phyloP scores from a whole-genome alignment of 1,140 invertebrate genomes.

The Sinonovacula constricta region DNA sequence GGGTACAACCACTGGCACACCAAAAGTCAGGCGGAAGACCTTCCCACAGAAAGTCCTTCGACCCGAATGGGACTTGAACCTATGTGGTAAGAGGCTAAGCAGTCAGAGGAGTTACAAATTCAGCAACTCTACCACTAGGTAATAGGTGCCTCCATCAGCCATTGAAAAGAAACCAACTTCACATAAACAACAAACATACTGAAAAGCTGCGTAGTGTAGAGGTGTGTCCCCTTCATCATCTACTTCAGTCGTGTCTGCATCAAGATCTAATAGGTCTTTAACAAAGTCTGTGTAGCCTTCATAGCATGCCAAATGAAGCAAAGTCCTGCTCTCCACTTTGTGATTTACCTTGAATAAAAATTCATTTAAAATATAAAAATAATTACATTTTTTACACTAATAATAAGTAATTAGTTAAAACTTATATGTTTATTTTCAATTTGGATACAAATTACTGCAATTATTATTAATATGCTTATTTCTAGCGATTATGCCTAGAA shows the following conservation, averaged over 20 bases:
- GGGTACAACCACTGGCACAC: too few relatives aligned
- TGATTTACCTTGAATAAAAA: constrained; percentile 42
- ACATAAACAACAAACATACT: too few relatives aligned
- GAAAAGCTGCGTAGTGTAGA: constrained; percentile 56
- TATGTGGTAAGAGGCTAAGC: too few relatives aligned
- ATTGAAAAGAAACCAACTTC: too few relatives aligned
- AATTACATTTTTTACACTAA: background rate
- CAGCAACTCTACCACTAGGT: too few relatives aligned
- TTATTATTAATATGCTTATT: background rate
- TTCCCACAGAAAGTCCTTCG: too few relatives aligned
- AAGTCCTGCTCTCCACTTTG: constrained; percentile 44
- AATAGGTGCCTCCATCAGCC: too few relatives aligned
- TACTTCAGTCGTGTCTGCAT: constrained; percentile 19
- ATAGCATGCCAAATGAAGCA: constrained; percentile 51
- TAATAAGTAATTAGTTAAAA: background rate
- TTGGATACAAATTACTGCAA: background rate
- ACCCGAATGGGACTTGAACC: too few relatives aligned
- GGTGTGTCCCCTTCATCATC: constrained; percentile 57
- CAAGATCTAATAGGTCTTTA: constrained; percentile 20
- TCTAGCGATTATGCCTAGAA: background rate
- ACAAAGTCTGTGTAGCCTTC: constrained; percentile 48
- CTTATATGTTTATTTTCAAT: background rate
- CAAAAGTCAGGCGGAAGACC: too few relatives aligned
- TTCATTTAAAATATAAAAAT: background rate
- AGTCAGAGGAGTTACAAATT: too few relatives aligned